phyloP scores from a whole-genome alignment of 2,113 vertebrate genomes.

The Apodemus sylvaticus region DNA sequence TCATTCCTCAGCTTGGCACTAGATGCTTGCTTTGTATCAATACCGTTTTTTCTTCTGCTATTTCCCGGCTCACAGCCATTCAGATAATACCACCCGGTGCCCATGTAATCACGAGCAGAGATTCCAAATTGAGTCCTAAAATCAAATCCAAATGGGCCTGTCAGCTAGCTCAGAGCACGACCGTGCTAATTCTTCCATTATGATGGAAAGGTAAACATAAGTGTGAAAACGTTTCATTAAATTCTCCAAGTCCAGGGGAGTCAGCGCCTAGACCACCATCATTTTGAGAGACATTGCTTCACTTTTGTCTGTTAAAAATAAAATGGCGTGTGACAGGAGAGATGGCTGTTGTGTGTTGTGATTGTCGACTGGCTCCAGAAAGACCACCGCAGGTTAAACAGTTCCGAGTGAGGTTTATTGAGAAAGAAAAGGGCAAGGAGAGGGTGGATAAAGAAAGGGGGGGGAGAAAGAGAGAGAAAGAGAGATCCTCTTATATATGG shows the following conservation, averaged over 20 bases:
- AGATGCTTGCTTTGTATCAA: background rate
- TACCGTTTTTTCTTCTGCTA: background rate
- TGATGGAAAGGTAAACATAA: background rate
- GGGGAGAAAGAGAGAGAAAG: no score
- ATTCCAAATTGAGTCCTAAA: background rate
- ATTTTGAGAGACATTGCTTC: background rate
- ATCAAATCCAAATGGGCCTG: slow-evolving; percentile 6
- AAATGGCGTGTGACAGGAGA: background rate
- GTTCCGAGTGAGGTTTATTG: no score
- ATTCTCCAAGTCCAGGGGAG: background rate
- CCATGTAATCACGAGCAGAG: background rate
- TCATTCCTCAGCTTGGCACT: background rate
- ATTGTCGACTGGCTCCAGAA: no score
- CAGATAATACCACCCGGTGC: background rate
- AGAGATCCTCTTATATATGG: no score
- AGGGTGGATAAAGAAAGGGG: no score
- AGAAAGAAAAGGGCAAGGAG: no score
- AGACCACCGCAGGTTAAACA: no score
- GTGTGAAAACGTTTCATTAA: background rate
- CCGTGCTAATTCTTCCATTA: background rate
- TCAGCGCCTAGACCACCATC: background rate
- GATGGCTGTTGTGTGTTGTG: no score
- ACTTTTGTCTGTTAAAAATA: background rate
- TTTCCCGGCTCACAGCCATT: background rate
- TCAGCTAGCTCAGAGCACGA: background rate